phyloP scores from a whole-genome alignment of 2,888 invertebrate species.

The Ectropis crepuscularia region DNA sequence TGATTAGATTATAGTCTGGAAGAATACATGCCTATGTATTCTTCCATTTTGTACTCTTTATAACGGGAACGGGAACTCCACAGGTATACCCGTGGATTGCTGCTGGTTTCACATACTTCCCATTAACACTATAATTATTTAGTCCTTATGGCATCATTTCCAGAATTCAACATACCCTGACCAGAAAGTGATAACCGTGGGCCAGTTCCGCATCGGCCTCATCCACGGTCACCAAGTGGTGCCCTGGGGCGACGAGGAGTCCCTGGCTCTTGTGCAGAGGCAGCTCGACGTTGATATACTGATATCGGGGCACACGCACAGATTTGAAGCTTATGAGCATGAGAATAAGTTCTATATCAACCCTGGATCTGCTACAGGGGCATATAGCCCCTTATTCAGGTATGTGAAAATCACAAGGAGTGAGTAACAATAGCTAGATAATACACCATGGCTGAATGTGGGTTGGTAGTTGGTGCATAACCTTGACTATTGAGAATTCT shows the following conservation, averaged over 20 bases:
- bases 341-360: slow-evolving; percentile 99
- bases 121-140: no score
- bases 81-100: no score
- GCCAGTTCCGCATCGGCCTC: slow-evolving; percentile 98
- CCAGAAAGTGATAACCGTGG: slow-evolving; percentile 99
- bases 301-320: slow-evolving; percentile 99
- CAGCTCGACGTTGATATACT: slow-evolving; percentile 99
- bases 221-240: slow-evolving; percentile 99
- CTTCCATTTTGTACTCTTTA: no score
- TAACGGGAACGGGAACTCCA: no score
- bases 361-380: slow-evolving; percentile 99
- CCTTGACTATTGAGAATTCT: no score
- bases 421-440: no score
- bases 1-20: no score
- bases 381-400: slow-evolving; percentile 96
- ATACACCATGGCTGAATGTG: no score
- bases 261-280: slow-evolving; percentile 95
- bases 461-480: no score
- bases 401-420: slow-evolving; percentile 63
- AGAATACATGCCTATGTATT: no score
- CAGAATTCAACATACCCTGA: slow-evolving; percentile 97
- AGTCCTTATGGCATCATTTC: slow-evolving; percentile 46
- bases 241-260: slow-evolving; percentile 98
- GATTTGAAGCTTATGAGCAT: slow-evolving; percentile 99
- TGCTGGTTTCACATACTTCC: no score